Base-by-base conservation (phyloP, 2,113 vertebrate genomes). In the Procavia capensis region DNA sequence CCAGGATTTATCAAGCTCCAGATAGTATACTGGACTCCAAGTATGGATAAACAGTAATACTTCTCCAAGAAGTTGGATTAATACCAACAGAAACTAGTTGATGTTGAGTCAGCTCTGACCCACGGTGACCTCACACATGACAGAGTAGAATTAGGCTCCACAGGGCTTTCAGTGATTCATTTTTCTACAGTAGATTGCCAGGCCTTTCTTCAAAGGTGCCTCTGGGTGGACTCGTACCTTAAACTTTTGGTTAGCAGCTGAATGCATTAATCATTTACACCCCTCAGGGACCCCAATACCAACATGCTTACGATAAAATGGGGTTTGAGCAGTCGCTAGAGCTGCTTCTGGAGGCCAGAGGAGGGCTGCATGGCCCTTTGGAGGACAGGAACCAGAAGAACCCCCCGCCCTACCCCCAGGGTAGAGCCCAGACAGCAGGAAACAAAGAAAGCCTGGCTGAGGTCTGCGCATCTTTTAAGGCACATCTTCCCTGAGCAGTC, bases 21-120 rank as follows among this genome's bases (percentile, higher is more conserved):
- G 74, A 57, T 13, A 59, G 57, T 2, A 17, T 13, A 5, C 0
- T 79, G 45, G 66, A 29, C 10, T 78, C 87, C 22, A 34, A 61
- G 64, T 24, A 27, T 4, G 2, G 17, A 1, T 2, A 2, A 11
- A 10, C 1, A 61, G 39, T 20, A 47, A n/a, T 1, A 6, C 3
- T 6, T 36, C 31, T 22, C 24, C 41, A 43, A 76, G 13, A 79
- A 82, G 82, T n/a, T 17, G 39, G 27, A 27, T 19, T 54, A 9
- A 54, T 34, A 16, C 31, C 66, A 27, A 68, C 31, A n/a, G 66
- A 68, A 16, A n/a, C 34, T n/a, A n/a, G 34, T n/a, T 68, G 34
- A 11, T 25, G 5, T 68, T 10, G 50, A 54, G 50, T 16, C 50
- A 54, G 17, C 11, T 16, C n/a, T 70, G 66, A 70, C 66, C 7